These are phyloP conservation scores for Mesorhabditis sp. DNA, from an alignment of 2,888 invertebrate species.

Conservation along the genomic window DNA sequence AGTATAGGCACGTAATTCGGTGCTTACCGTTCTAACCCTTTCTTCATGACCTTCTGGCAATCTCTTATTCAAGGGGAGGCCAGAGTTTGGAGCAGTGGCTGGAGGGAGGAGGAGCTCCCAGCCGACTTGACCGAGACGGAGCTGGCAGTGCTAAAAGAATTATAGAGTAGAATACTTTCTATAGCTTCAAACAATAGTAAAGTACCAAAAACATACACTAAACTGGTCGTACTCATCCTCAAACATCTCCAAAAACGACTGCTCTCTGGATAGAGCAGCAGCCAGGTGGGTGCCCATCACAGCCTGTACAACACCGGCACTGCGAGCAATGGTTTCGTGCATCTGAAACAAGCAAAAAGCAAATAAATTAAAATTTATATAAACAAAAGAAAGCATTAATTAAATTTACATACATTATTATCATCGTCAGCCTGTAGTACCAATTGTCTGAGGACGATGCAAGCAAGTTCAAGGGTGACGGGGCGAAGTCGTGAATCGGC, in stretches of 20 bases:
- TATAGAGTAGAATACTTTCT: too few species aligned
- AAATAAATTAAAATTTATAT: background rate
- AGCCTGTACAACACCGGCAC: constrained; percentile 62
- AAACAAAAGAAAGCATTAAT: background rate
- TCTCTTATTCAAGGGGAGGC: constrained; percentile 86
- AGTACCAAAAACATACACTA: constrained; percentile 62
- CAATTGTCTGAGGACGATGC: constrained; percentile 75
- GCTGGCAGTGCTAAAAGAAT: background rate
- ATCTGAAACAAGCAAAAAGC: constrained; percentile 13
- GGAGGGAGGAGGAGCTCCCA: constrained; percentile 94
- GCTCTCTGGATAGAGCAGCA: constrained; percentile 72
- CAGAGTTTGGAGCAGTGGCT: constrained; percentile 89
- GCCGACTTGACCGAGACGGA: constrained; percentile 76
- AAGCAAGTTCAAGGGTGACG: constrained; percentile 83
- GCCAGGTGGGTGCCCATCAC: constrained; percentile 57
- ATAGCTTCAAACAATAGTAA: too few species aligned
- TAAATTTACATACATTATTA: constrained; percentile 13
- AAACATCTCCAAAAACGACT: constrained; percentile 96
- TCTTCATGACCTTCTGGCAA: constrained; percentile 90
- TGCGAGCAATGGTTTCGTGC: constrained; percentile 20
- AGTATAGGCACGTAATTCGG: background rate
- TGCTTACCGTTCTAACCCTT: constrained; percentile 61
- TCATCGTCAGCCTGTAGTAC: constrained; percentile 62
- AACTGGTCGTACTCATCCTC: constrained; percentile 96
- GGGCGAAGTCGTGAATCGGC: constrained; percentile 80